Conservation (phyloP, 2,113 vertebrate genomes). For the Piprites chloris region DNA sequence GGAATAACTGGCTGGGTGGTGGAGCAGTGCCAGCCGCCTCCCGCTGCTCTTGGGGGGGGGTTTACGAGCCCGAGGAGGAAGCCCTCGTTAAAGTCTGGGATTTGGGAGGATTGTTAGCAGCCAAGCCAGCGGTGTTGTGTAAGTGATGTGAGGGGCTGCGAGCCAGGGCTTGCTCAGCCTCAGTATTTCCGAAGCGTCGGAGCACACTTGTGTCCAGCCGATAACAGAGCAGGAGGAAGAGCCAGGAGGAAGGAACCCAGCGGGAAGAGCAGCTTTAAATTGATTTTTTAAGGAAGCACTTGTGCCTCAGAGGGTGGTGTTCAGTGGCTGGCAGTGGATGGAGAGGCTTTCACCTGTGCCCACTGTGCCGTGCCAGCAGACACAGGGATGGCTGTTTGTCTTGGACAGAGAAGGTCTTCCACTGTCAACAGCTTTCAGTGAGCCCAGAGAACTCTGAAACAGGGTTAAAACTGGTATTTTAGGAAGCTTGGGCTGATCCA, state of each 20-base stretch:
- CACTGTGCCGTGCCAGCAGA: background rate
- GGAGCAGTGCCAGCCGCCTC: background rate
- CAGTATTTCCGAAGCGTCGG: background rate
- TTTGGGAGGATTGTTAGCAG: background rate
- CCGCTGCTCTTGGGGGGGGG: rapidly evolving
- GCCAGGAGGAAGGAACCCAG: background rate
- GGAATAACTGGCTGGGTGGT: background rate
- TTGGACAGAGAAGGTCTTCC: background rate
- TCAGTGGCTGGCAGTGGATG: background rate
- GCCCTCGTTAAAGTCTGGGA: background rate
- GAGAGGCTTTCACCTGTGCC: background rate
- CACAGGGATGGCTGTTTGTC: background rate
- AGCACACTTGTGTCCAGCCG: background rate
- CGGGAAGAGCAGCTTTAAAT: background rate
- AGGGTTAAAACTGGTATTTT: background rate
- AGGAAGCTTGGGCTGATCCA: background rate
- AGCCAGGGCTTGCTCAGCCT: background rate
- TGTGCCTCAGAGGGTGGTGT: background rate
- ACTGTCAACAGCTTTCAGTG: background rate
- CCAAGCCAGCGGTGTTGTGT: background rate
- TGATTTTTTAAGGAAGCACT: background rate
- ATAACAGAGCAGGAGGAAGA: background rate
- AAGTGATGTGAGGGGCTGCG: background rate
- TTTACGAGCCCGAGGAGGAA: background rate
- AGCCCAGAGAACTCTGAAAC: background rate